These are phyloP conservation scores for Balaeniceps rex DNA, from an alignment of 2,113 vertebrate genomes.

Conservation along the genomic window DNA sequence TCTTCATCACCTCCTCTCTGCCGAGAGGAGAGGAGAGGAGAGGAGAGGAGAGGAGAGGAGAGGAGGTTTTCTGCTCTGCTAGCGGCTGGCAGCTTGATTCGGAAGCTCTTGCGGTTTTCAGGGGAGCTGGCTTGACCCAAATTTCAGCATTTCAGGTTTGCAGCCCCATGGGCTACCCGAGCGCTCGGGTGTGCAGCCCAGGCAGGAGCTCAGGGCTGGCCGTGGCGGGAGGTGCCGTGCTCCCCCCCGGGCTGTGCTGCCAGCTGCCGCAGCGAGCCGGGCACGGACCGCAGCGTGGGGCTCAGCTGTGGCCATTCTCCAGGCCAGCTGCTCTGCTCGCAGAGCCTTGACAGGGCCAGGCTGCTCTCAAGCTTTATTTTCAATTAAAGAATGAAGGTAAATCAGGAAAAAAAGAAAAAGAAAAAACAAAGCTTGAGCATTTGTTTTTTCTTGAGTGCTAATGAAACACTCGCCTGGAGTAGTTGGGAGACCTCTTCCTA, in stretches of 20 bases:
- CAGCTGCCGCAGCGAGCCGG: background rate
- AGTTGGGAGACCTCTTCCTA: too few relatives aligned
- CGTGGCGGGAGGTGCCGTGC: background rate
- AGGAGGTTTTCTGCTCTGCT: background rate
- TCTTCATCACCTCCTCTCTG: background rate
- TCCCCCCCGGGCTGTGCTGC: background rate
- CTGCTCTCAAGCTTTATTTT: background rate
- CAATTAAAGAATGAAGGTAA: background rate
- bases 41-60: background rate
- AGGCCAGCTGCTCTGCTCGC: background rate
- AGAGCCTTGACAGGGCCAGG: background rate
- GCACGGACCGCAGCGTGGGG: background rate
- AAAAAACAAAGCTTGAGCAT: too few relatives aligned
- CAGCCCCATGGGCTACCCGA: background rate
- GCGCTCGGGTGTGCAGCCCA: accelerated
- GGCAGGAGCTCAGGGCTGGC: background rate
- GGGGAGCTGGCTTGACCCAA: background rate
- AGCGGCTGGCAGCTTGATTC: too few relatives aligned
- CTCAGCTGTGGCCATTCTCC: background rate
- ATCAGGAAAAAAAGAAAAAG: background rate
- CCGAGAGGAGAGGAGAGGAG: background rate
- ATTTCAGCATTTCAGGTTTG: background rate
- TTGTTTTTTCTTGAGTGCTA: background rate
- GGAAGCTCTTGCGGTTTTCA: background rate
- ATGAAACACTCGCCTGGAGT: background rate